phyloP scores from a whole-genome alignment of 2,113 vertebrate genomes.

The Morone chrysops region DNA sequence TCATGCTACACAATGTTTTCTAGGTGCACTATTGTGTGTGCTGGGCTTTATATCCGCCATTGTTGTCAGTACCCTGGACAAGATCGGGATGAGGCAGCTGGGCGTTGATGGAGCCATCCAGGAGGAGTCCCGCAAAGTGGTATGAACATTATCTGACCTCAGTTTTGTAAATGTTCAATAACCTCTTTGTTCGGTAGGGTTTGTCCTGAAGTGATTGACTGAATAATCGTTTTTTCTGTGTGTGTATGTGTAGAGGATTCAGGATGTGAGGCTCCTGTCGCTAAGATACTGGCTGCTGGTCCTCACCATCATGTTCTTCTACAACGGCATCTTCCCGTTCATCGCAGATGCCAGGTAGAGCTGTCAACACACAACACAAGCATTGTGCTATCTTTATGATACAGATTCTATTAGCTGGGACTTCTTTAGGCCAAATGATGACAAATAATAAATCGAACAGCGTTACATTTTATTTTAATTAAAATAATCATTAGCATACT shows the following conservation, averaged over 20 bases:
- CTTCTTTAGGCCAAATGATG: too few relatives aligned
- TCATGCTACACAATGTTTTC: neutral
- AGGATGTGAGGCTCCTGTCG: constrained; percentile 82
- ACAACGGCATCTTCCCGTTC: constrained; percentile 87
- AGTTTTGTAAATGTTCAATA: neutral
- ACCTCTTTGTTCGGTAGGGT: neutral
- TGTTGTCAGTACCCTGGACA: constrained; percentile 83
- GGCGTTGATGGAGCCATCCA: constrained; percentile 85
- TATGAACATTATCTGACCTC: constrained; percentile 33
- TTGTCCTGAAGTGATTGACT: neutral
- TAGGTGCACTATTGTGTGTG: constrained; percentile 85
- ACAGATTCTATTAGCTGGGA: too few relatives aligned
- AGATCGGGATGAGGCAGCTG: constrained; percentile 86
- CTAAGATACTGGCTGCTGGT: constrained; percentile 87
- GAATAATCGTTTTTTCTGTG: neutral
- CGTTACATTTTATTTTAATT: too few relatives aligned
- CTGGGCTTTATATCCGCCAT: constrained; percentile 85
- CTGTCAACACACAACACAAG: neutral
- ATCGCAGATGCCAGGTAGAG: constrained; percentile 87
- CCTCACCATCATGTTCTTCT: constrained; percentile 90
- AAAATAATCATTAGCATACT: neutral
- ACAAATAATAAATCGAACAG: neutral
- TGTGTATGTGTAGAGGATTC: constrained; percentile 79
- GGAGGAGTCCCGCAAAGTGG: constrained; percentile 87
- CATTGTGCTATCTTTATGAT: neutral